These are phyloP conservation scores for Otus sunia DNA, from an alignment of 2,113 vertebrate species.

Conservation along the genomic window DNA sequence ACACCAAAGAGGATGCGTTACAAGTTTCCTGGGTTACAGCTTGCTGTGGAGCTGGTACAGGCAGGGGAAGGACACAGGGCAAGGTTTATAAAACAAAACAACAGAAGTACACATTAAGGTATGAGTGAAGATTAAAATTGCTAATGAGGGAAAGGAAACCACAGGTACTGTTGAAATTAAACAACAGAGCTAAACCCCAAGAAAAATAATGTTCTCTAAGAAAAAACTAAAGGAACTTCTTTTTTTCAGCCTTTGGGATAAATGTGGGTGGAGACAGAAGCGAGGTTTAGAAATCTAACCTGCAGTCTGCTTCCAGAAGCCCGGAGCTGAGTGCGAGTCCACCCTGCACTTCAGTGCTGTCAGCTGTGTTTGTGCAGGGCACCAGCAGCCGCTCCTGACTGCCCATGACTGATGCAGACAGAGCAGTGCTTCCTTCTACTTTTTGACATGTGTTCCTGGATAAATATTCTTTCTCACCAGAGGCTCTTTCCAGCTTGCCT, in stretches of 20 bases:
- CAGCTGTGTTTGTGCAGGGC: not conserved
- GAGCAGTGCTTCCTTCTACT: not conserved
- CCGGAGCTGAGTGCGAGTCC: not conserved
- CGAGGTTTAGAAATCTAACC: not conserved
- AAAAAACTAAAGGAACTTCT: not conserved
- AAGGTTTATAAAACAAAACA: not conserved
- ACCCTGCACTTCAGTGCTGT: not conserved
- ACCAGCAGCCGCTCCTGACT: not conserved
- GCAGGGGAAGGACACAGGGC: not conserved
- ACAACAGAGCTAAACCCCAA: not conserved
- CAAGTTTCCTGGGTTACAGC: not conserved
- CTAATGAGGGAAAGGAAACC: not conserved
- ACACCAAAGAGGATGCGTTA: not conserved
- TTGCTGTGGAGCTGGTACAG: not conserved
- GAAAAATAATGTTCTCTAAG: not conserved
- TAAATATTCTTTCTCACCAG: not conserved
- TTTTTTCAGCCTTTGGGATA: not conserved
- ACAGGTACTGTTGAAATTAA: not conserved
- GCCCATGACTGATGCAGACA: not conserved
- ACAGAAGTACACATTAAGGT: not conserved
- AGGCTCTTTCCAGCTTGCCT: not conserved
- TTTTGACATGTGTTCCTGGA: not conserved
- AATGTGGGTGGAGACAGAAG: not conserved
- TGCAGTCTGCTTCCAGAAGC: not conserved
- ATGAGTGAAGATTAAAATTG: not conserved